Evolutionary conservation across 2,888 invertebrate species (phyloP), one percentile per base, ranked within the genome.

Genomic region (Nomada fucata): DNA sequence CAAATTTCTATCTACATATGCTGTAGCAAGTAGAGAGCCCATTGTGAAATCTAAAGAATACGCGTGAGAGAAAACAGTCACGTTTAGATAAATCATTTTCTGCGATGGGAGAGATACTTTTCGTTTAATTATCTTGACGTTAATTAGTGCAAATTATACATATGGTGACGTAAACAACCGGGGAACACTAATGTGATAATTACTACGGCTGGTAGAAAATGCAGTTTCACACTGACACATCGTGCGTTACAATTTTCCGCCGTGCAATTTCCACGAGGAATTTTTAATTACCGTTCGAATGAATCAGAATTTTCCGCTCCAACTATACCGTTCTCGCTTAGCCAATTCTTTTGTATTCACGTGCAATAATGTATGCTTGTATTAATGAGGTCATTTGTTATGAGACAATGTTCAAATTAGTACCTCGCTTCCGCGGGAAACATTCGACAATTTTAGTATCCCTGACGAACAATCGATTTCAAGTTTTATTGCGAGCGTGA

Each of bases 121-220:
- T 60, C 83, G 72, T 79, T 86, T 73, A 79, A 86, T 85, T 84
- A 86, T 50, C 72, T 67, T 0, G 52, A 23, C 53, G 61, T 23
- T 75, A 72, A 64, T 72, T 77, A 63, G 65, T 10, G 50, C 61
- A 23, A 72, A 84, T 82, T 65, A 68, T 23, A 36, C 70, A 26
- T 23, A 65, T 60, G 18, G 65, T 53, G 70, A 36, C 55, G n/a
- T 52, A 63, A 52, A 65, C 60, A 36, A 59, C 10, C 15, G 55
- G 55, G 20, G 52, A 60, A 44, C 18, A 23, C 42, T 79, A 77
- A 71, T 42, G 50, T 2, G 65, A 65, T 64, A 71, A 79, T 68
- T 64, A 73, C 55, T n/a, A 52, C 13, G 61, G 13, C 0, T 5
- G 20, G 29, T 13, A 29, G 26, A 2, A 55, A 57, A 63, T 20